A percentile compares a stretch with the other conserved stretches of the same genome.
phyloP scores from a whole-genome alignment of 2,888 invertebrate genomes.

The Plebejus anna region DNA sequence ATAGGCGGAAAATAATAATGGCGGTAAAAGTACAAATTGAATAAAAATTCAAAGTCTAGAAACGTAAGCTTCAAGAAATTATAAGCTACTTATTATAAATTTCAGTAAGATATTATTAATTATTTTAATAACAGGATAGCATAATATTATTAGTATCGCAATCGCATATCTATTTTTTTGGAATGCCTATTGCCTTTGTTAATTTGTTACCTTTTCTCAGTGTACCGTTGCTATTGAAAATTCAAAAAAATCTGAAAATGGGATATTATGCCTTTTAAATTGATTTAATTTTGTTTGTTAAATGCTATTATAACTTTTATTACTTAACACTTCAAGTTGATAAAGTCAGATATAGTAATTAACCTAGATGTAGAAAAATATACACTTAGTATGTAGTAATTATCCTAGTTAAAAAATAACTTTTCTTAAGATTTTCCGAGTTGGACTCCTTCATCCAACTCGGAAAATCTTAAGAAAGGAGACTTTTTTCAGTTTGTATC shows the following conservation, averaged over 20 bases:
- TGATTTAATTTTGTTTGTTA: too few species aligned
- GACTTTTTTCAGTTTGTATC: constrained; percentile 25
- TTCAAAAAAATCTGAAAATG: background rate
- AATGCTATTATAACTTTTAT: too few species aligned
- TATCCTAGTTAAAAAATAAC: background rate
- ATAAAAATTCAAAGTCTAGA: too few species aligned
- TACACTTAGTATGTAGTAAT: background rate
- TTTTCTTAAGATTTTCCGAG: too few species aligned
- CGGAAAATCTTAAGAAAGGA: constrained; percentile 4
- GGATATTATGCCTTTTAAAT: background rate
- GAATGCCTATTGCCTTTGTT: background rate
- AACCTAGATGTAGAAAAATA: background rate
- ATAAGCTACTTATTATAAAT: too few species aligned
- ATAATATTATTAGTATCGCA: too few species aligned
- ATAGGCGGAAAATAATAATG: too few species aligned
- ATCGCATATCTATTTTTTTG: background rate
- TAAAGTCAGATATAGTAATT: background rate
- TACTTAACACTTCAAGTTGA: too few species aligned
- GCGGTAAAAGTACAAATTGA: too few species aligned
- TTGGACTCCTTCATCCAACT: background rate
- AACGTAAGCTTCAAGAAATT: too few species aligned
- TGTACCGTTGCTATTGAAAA: background rate
- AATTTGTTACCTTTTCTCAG: background rate
- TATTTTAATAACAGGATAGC: too few species aligned
- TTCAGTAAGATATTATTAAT: too few species aligned